Evolutionary conservation across 2,888 invertebrate species (phyloP).

Genomic region (Hyppa rectilinea): DNA sequence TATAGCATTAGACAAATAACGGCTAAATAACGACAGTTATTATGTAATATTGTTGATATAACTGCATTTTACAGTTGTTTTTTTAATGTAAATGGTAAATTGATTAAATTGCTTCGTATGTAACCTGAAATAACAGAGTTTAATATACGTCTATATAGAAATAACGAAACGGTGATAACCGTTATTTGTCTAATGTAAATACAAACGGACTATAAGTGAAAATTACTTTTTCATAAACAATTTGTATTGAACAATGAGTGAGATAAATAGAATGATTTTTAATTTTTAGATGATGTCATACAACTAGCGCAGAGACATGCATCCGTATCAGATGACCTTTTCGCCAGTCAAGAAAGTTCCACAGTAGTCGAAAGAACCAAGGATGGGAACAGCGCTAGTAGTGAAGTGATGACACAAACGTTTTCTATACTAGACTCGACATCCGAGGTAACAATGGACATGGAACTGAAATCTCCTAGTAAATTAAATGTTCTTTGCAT

Average conservation of each 20-base stretch:
- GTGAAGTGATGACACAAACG: conserved; percentile 78
- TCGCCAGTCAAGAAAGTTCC: conserved; percentile 78
- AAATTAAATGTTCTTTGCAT: conserved; percentile 67
- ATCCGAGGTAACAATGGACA: conserved; percentile 19
- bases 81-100: no score
- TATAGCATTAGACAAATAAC: no score
- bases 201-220: no score
- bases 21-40: no score
- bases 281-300: conserved; percentile 82
- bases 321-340: conserved; percentile 80
- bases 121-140: no score
- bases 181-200: no score
- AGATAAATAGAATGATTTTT: not conserved
- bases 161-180: no score
- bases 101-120: no score
- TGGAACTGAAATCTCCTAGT: conserved; percentile 45
- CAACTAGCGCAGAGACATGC: conserved; percentile 81
- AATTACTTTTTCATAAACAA: not conserved
- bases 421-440: conserved; percentile 78
- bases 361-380: conserved; percentile 48
- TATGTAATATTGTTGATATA: no score
- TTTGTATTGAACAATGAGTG: not conserved
- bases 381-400: conserved; percentile 56
- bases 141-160: no score
- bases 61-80: no score